Evolutionary conservation across 1,140 invertebrate genomes (phyloP), one percentile per base, ranked within the genome.

Genomic region (Thaumetopoea pityocampa): DNA sequence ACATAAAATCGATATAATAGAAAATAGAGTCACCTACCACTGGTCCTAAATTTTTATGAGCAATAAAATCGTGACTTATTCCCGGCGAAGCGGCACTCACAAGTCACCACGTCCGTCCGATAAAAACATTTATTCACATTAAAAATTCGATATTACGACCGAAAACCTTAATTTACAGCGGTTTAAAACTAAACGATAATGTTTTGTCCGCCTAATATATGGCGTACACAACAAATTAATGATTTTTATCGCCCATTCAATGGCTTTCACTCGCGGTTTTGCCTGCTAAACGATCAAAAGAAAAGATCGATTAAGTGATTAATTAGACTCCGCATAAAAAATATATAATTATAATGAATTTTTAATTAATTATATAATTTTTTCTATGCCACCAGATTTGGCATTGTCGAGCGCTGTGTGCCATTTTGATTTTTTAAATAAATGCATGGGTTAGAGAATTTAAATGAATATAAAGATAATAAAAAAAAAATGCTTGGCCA

Each of bases 61-160:
- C 63, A 48, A 72, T 76, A 74, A 79, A 79, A 73, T 37, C 20
- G 43, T 72, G 65, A 79, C 56, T 78, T 78, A 74, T 78, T 59
- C 53, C 48, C 51, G 41, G 44, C 60, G n/a, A 60, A 45, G 32
- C 41, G 52, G 35, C 61, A 63, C 61, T 67, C 57, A n/a, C n/a
- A n/a, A n/a, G n/a, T n/a, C n/a, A 51, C 34, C 62, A 69, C 63
- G 53, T 67, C 64, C 14, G 24, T 54, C 34, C 20, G 67, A 57
- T 51, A 63, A 70, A 62, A 53, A 51, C 28, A 34, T 18, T 23
- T 40, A 67, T 68, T 49, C 29, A 60, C 62, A 65, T 60, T 73
- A 68, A 74, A 72, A 70, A 62, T 70, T 66, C 68, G 67, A 74
- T 71, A 74, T 72, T 71, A 74, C 67, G 73, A 71, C 50, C 65